Conservation (phyloP, 2,888 invertebrate species). For the Cordilura impudica region DNA sequence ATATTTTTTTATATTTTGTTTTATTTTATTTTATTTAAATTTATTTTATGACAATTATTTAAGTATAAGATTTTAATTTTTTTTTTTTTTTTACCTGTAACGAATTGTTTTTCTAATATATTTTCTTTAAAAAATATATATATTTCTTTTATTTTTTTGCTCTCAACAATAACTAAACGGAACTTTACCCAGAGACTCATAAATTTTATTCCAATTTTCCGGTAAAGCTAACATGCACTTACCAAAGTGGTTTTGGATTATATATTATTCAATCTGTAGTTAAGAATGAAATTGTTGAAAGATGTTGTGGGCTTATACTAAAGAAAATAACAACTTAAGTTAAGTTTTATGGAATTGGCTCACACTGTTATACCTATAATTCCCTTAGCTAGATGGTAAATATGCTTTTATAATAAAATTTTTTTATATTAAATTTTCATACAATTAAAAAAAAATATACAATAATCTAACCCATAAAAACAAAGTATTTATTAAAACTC, state of each 20-base stretch:
- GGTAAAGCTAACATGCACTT: conserved; percentile 67
- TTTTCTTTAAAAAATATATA: conserved; percentile 28
- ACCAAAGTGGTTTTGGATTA: conserved; percentile 20
- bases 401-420: too few relatives aligned
- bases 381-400: too few relatives aligned
- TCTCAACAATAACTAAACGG: conserved; percentile 20
- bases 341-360: too few relatives aligned
- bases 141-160: conserved; percentile 6
- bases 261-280: conserved; percentile 41
- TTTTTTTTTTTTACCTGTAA: conserved; percentile 13
- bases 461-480: too few relatives aligned
- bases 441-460: too few relatives aligned
- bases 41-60: neutral
- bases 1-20: neutral
- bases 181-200: conserved; percentile 60
- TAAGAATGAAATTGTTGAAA: neutral
- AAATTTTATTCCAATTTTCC: conserved; percentile 71
- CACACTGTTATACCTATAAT: too few relatives aligned
- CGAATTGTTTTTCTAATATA: conserved; percentile 27
- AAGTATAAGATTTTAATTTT: neutral
- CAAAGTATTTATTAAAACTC: too few relatives aligned
- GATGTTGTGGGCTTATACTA: neutral
- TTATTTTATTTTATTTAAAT: conserved; percentile 18
- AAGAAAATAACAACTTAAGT: too few relatives aligned
- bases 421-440: too few relatives aligned